Evolutionary conservation across 2,113 vertebrate genomes (phyloP).

Genomic region (Myotis lucifugus): DNA sequence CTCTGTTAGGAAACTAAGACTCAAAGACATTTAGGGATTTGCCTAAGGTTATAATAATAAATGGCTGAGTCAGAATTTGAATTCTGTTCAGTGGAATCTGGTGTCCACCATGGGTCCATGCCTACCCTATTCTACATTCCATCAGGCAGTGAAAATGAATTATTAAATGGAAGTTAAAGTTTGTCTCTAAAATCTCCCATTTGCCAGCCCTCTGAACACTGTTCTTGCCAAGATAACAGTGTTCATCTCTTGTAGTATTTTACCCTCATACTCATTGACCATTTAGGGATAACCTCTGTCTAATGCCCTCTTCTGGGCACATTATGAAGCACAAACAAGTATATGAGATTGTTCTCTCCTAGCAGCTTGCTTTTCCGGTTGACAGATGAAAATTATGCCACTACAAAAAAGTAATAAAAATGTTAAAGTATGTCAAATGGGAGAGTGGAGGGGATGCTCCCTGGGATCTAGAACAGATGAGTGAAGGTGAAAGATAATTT

Average conservation of each 20-base stretch:
- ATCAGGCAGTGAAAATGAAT: background rate
- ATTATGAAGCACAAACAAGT: background rate
- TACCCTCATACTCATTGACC: background rate
- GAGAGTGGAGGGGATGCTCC: background rate
- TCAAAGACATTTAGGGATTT: background rate
- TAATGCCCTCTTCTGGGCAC: background rate
- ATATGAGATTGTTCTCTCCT: background rate
- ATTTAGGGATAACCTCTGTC: background rate
- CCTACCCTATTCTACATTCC: background rate
- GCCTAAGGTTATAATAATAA: background rate
- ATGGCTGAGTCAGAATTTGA: background rate
- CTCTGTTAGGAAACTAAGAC: background rate
- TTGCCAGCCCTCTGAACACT: background rate
- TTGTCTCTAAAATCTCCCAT: background rate
- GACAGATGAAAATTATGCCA: background rate
- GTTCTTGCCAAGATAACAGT: background rate
- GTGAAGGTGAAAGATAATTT: background rate
- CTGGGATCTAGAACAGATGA: background rate
- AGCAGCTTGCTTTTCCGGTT: background rate
- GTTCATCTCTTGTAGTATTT: background rate
- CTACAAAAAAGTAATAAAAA: background rate
- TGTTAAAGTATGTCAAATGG: background rate
- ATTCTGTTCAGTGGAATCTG: background rate
- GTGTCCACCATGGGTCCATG: background rate
- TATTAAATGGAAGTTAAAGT: background rate